phyloP scores from a whole-genome alignment of 2,113 vertebrate genomes.

The Microcebus murinus region DNA sequence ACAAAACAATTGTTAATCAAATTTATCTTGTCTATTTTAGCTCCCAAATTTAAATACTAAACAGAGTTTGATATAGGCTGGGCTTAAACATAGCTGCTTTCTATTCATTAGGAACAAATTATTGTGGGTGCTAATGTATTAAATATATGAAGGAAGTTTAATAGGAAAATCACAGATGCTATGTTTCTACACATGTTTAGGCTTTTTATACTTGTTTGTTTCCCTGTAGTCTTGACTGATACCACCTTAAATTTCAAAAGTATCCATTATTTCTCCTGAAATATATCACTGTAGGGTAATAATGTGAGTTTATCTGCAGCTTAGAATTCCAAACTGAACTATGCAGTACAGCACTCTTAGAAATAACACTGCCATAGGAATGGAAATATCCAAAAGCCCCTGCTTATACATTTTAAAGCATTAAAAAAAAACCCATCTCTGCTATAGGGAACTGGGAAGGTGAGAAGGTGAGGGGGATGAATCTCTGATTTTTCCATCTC shows the following conservation, averaged over 20 bases:
- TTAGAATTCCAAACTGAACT: neutral
- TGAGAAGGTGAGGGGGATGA: neutral
- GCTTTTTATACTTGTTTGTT: neutral
- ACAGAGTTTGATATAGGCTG: neutral
- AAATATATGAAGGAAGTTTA: neutral
- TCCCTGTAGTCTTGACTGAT: neutral
- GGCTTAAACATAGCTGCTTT: conserved; percentile 36
- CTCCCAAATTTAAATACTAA: conserved; percentile 11
- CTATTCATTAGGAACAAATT: neutral
- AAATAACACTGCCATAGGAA: neutral
- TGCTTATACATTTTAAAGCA: neutral
- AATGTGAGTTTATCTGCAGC: neutral
- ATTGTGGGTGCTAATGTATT: no score
- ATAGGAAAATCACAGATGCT: neutral
- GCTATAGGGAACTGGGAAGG: neutral
- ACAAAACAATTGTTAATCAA: neutral
- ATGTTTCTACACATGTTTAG: neutral
- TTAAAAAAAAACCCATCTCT: neutral
- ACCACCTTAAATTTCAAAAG: conserved; percentile 17
- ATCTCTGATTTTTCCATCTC: neutral
- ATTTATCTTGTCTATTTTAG: conserved; percentile 22
- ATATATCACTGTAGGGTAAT: neutral
- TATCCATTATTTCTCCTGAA: neutral
- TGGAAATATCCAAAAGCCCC: neutral
- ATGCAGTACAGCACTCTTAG: neutral